Percentiles rank a stretch among this genome's conserved stretches.
These are phyloP conservation scores for Paradisaea rubra DNA, from an alignment of 2,113 vertebrate species.

Conservation along the genomic window DNA sequence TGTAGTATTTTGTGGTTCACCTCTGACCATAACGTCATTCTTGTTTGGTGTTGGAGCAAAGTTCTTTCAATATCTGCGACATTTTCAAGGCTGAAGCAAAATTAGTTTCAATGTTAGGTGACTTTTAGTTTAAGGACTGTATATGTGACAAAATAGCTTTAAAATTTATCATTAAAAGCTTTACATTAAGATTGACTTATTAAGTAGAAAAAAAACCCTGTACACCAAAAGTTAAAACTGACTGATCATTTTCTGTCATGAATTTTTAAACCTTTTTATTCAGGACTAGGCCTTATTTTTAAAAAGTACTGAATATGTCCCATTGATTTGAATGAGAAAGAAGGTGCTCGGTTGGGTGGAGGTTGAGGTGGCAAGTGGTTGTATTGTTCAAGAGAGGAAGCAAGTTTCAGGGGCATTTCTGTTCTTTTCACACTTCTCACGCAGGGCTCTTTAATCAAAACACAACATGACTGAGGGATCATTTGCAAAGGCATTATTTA, in stretches of 20 bases:
- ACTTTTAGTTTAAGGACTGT: background rate
- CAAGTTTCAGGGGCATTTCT: background rate
- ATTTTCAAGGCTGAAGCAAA: background rate
- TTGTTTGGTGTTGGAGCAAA: background rate
- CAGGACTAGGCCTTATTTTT: background rate
- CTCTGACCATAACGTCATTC: background rate
- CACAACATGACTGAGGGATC: background rate
- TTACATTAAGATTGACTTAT: background rate
- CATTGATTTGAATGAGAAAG: background rate
- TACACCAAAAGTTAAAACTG: background rate
- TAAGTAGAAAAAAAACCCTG: background rate
- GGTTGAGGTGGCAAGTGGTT: background rate
- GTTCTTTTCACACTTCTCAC: background rate
- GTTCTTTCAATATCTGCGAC: background rate
- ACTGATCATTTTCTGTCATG: background rate
- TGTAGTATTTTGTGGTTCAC: background rate
- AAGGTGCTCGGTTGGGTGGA: background rate
- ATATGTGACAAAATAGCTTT: background rate
- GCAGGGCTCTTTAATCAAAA: background rate
- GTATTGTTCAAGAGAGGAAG: background rate
- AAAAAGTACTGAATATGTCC: background rate
- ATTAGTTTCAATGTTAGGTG: background rate
- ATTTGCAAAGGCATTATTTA: slow-evolving; percentile 21
- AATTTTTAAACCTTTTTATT: background rate
- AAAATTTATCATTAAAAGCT: background rate